Evolutionary conservation across 2,113 vertebrate genomes (phyloP), one percentile per base, ranked within the genome.

Genomic region (Otus sunia): DNA sequence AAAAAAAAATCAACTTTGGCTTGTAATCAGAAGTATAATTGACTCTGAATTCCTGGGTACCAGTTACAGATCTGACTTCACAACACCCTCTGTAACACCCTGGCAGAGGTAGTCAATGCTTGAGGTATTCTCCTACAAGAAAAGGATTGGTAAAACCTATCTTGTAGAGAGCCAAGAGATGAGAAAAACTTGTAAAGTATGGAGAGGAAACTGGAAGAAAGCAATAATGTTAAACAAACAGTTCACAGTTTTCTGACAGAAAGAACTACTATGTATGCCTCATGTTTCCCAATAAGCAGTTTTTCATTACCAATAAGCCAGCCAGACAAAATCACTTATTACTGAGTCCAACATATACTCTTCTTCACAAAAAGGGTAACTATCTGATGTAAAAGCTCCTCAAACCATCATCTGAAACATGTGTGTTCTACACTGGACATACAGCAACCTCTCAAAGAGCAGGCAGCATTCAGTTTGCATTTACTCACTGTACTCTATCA

Each of bases 321-420:
- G 6, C 39, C 39, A 41, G 39, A 41, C 39, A 41, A 41, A 56
- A 58, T 12, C 29, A 60, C 12, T 45, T 43, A 55, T 23, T 41
- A 30, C 5, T 0, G 0, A 50, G 8, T 32, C 19, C 39, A 79
- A 11, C 3, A 32, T 1, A 1, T 62, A 8, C 5, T 20, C 66
- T 25, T 21, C 19, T 17, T 27, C 23, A 56, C 15, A 53, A 37
- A 7, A 63, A 14, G 8, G 4, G 2, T 16, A 69, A 34, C 6
- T 17, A 56, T 1, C 5, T 25, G 15, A 82, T 21, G 10, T 6
- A 72, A 76, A 76, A 22, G 14, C 5, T 63, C 39, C 30, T 45
- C 34, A 53, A 90, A 45, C 11, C 10, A 62, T 8, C 23, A 55
- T 9, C 37, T 56, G 41, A 77, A 69, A 10, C 32, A 32, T 1